Percentiles rank a stretch among this genome's conserved stretches.
These are phyloP conservation scores for Lasioglossum vierecki DNA, from an alignment of 2,888 invertebrate species.

Conservation along the genomic window DNA sequence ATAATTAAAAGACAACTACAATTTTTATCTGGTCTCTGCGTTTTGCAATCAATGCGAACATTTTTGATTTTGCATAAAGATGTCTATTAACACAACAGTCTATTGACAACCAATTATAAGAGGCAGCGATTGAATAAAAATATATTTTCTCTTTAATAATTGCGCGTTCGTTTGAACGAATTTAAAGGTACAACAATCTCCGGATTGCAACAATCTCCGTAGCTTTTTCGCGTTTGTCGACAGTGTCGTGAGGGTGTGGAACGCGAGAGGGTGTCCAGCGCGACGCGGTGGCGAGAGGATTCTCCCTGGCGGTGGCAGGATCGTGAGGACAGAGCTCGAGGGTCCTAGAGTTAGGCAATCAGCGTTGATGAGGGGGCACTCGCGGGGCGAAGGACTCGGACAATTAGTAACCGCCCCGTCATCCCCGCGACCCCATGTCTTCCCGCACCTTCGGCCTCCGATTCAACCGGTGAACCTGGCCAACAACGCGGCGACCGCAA, in stretches of 20 bases:
- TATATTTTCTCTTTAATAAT: no score
- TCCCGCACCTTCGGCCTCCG: conserved; percentile 60
- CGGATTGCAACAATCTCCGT: background rate
- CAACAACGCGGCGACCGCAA: conserved; percentile 68
- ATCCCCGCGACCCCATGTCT: conserved; percentile 49
- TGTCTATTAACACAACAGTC: no score
- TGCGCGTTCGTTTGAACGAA: background rate
- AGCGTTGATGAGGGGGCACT: conserved; percentile 82
- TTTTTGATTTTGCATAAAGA: no score
- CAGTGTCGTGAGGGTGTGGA: background rate
- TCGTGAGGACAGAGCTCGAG: conserved; percentile 76
- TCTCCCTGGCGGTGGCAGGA: conserved; percentile 51
- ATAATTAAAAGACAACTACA: no score
- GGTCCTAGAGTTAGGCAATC: conserved; percentile 84
- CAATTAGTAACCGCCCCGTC: conserved; percentile 81
- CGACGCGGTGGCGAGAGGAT: conserved; percentile 54
- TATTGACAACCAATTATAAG: no score
- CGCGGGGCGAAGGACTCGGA: conserved; percentile 78
- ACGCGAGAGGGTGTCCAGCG: background rate
- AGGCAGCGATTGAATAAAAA: no score
- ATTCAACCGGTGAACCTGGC: conserved; percentile 53
- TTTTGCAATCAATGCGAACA: no score
- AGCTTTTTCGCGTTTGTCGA: background rate
- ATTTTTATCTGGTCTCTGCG: no score
- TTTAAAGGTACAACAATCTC: background rate